These are phyloP conservation scores for Bovichtus diacanthus DNA, from an alignment of 2,797 vertebrate genomes.

Conservation along the genomic window DNA sequence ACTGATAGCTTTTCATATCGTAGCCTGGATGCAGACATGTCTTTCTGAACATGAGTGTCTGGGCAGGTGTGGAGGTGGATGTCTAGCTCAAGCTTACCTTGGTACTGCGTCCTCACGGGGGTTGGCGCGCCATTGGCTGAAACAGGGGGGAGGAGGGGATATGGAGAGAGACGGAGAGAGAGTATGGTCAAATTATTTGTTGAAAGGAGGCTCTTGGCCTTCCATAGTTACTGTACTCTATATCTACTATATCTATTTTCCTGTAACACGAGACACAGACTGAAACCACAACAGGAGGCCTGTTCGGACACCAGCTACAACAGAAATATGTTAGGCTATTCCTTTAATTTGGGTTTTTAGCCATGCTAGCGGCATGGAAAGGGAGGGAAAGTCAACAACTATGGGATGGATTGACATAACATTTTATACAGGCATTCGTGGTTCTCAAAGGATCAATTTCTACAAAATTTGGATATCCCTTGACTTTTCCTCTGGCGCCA, in stretches of 20 bases:
- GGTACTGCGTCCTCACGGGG: slow-evolving; percentile 38
- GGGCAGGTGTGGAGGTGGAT: slow-evolving; percentile 11
- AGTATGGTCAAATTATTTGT: slow-evolving; percentile 79
- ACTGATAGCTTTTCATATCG: slow-evolving; percentile 29
- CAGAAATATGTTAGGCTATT: slow-evolving; percentile 9
- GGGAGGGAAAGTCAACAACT: background rate
- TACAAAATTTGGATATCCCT: background rate
- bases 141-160: slow-evolving; percentile 39
- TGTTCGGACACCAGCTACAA: slow-evolving; percentile 55
- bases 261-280: slow-evolving; percentile 80
- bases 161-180: slow-evolving; percentile 45
- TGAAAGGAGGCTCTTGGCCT: slow-evolving; percentile 82
- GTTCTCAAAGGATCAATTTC: background rate
- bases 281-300: slow-evolving; percentile 74
- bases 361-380: background rate
- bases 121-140: slow-evolving; percentile 65
- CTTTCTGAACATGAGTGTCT: slow-evolving; percentile 22
- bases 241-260: slow-evolving; percentile 84
- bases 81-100: slow-evolving; percentile 70
- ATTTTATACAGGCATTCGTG: background rate
- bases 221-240: slow-evolving; percentile 72
- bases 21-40: slow-evolving; percentile 40
- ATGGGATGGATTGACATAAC: background rate
- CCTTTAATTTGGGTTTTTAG: slow-evolving; percentile 4
- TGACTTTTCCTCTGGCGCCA: background rate